Evolutionary conservation across 2,888 invertebrate species (phyloP).

Genomic region (Cosmorhoe ocellata): DNA sequence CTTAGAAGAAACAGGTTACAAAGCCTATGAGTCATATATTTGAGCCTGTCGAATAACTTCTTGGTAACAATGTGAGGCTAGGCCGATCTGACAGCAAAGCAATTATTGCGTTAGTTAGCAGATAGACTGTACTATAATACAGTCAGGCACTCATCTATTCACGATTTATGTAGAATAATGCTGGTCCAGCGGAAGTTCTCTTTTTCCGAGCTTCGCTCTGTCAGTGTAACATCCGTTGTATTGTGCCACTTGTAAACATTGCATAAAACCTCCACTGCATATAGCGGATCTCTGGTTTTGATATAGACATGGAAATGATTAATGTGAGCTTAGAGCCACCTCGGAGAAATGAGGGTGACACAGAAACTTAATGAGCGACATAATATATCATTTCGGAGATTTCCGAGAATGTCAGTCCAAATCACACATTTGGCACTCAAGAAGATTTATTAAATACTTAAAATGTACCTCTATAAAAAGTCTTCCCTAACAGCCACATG

Average conservation of each 20-base stretch:
- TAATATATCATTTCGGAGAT: constrained; percentile 21
- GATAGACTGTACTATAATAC: constrained; percentile 17
- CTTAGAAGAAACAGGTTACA: constrained; percentile 23
- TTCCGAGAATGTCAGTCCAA: constrained; percentile 28
- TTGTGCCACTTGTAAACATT: constrained; percentile 56
- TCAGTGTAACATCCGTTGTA: constrained; percentile 67
- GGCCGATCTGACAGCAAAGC: constrained; percentile 15
- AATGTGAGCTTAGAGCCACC: constrained; percentile 13
- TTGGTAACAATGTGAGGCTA: constrained; percentile 18
- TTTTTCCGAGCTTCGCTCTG: constrained; percentile 51
- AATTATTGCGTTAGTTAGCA: constrained; percentile 21
- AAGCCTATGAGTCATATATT: constrained; percentile 26
- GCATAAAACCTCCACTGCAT: constrained; percentile 8
- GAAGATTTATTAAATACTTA: constrained; percentile 41
- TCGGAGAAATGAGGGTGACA: constrained; percentile 16
- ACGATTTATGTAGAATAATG: constrained; percentile 38
- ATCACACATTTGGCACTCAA: constrained; percentile 34
- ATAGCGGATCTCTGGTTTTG: constrained; percentile 7
- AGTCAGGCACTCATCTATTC: constrained; percentile 19
- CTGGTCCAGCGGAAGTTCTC: constrained; percentile 58
- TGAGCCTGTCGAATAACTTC: constrained; percentile 16
- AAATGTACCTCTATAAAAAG: constrained; percentile 23
- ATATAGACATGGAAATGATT: constrained; percentile 11
- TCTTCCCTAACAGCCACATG: constrained; percentile 36
- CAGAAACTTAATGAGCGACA: constrained; percentile 31